Percentiles rank a stretch among this genome's conserved stretches.
These are phyloP conservation scores for Eidolon dupreanum DNA, from an alignment of 2,797 vertebrate species.

Conservation along the genomic window DNA sequence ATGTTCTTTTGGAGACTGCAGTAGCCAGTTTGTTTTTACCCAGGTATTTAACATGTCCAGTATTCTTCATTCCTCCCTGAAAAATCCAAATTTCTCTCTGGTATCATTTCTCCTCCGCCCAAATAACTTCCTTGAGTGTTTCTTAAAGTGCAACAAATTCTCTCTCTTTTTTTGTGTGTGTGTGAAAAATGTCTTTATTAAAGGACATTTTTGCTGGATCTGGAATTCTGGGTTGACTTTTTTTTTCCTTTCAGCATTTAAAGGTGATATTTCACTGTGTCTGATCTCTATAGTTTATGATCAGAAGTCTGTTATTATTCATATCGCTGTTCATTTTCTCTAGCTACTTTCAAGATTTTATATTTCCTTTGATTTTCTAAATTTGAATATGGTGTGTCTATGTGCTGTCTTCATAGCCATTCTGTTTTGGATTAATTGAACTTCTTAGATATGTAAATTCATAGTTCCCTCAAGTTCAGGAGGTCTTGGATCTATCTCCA, in stretches of 20 bases:
- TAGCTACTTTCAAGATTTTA: background rate
- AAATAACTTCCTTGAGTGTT: constrained; percentile 1
- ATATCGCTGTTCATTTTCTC: background rate
- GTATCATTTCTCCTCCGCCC: background rate
- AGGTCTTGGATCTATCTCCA: background rate
- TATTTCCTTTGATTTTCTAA: background rate
- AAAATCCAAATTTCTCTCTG: background rate
- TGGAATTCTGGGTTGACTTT: background rate
- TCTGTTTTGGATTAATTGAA: background rate
- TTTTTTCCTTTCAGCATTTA: background rate
- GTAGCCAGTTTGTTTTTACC: background rate
- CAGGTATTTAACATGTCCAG: background rate
- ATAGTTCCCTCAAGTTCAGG: background rate
- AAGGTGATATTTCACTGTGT: background rate
- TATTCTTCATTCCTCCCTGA: background rate
- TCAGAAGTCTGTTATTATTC: background rate
- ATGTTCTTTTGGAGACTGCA: background rate
- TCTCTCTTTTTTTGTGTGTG: background rate
- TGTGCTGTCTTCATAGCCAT: background rate
- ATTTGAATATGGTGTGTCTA: background rate
- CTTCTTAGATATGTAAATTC: constrained; percentile 3
- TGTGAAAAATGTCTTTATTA: background rate
- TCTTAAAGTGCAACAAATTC: constrained; percentile 6
- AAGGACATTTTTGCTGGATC: background rate
- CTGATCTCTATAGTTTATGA: background rate